Base-by-base conservation (phyloP, 2,113 vertebrate genomes). In the Machaerirhynchus nigripectus region DNA sequence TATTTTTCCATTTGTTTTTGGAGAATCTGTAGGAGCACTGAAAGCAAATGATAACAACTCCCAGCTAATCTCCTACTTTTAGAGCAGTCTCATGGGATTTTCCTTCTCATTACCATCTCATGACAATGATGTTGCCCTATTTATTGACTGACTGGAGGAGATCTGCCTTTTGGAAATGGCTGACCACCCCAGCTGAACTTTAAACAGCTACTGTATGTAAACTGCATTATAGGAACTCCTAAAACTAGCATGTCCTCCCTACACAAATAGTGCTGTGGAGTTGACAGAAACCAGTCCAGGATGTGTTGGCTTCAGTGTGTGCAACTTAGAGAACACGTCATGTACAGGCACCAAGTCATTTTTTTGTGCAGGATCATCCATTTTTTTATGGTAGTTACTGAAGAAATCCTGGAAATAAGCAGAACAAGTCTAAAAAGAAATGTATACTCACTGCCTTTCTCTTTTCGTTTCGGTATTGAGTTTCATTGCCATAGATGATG, bases 1-100 rank as follows among this genome's bases (percentile, higher is more conserved):
- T 90, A 65, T 86, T 96, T 96, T 96, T 93, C 90, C 92, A 49
- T 86, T 83, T 95, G 82, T 44, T 90, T 85, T 73, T 83, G 50
- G 47, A 84, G 71, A 70, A 65, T 60, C 52, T 80, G 59, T 16
- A 47, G 63, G 67, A 87, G 67, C 74, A 35, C 81, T 93, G 90
- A 57, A 74, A 94, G 85, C 31, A 50, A 65, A 75, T 24, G n/a
- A 40, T 71, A 73, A 53, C 84, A 39, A 35, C 23, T 87, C 63
- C 89, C 31, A 47, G 55, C 44, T 46, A 79, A 69, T 42, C 37
- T 64, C 33, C n/a, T 94, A 35, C 30, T 80, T 85, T 83, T 73
- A 80, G 39, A 69, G 14, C 10, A 61, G 26, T 73, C 55, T 57
- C 56, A 17, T 23, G n/a, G 78, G 83, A 64, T 83, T 90, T 95